Evolutionary conservation across 2,113 vertebrate genomes (phyloP), one percentile per base, ranked within the genome.

Genomic region (Capreolus pygargus): DNA sequence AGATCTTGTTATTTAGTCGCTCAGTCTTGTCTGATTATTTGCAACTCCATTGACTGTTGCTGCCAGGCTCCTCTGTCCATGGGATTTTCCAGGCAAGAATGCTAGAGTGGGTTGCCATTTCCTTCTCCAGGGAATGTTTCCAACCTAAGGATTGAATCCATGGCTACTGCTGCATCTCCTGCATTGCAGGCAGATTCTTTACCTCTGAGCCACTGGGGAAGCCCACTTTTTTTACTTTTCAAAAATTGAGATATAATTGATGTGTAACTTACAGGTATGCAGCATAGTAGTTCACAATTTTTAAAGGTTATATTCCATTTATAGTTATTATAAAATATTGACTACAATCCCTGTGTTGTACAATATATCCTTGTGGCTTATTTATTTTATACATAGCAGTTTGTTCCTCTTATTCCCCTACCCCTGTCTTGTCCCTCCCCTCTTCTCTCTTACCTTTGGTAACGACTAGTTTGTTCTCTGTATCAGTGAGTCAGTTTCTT

Each of bases 121-220:
- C 70, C 39, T 27, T 43, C 70, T 76, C 12, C 39, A 76, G 39
- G 39, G 12, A 43, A 76, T 76, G 21, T 27, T 27, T 6, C 70
- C 39, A 43, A 43, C 23, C 39, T 43, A 43, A 39, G 39, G 23
- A 76, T 0, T 25, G 70, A 76, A 27, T 3, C 39, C 1, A 0
- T 74, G 70, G 39, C 39, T 76, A 6, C 14, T 76, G 70, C 70
- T 1, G 0, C 23, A 27, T 43, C 39, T 43, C 70, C 70, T 76
- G 70, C 23, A 14, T 76, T 43, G 39, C 23, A 27, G 39, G 70
- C 1, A 0, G 39, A 76, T 76, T 76, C 70, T 76, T 43, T 43
- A 76, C 23, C 1, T 1, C 70, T 76, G 70, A 76, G 70, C 70
- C 70, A 27, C 70, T 27, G 70, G 39, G 70, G 23, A 76, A 76